phyloP scores from a whole-genome alignment of 2,888 invertebrate species.

The Acanthopleura granulata region DNA sequence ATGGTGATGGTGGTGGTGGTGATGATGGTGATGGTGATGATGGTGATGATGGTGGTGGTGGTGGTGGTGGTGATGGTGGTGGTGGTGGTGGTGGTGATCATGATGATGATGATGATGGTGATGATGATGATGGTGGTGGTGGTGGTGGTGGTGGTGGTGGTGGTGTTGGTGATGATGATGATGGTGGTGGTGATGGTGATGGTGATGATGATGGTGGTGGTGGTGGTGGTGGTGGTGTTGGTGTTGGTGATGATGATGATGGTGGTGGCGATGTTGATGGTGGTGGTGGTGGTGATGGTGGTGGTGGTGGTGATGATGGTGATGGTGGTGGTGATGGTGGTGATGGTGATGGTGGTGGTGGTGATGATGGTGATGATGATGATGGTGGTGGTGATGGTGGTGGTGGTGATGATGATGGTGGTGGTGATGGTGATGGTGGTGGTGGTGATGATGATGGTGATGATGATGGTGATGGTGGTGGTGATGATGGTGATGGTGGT shows the following conservation, averaged over 20 bases:
- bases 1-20: conserved; percentile 19
- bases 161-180: too few species aligned
- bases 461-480: not conserved
- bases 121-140: not conserved
- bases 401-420: conserved; percentile 1
- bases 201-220: too few species aligned
- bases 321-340: conserved; percentile 21
- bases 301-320: conserved; percentile 11
- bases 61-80: conserved; percentile 14
- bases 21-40: conserved; percentile 12
- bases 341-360: conserved; percentile 6
- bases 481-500: not conserved
- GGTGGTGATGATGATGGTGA: not conserved
- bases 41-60: conserved; percentile 16
- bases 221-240: too few species aligned
- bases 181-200: too few species aligned
- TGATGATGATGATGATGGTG: too few species aligned
- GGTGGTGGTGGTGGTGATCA: too few species aligned
- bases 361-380: not conserved
- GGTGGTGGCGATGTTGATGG: not conserved
- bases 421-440: conserved; percentile 5
- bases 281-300: conserved; percentile 4
- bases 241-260: too few species aligned
- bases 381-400: not conserved
- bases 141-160: not conserved